phyloP scores from a whole-genome alignment of 2,797 vertebrate species.

The Halcyon leucocephala region DNA sequence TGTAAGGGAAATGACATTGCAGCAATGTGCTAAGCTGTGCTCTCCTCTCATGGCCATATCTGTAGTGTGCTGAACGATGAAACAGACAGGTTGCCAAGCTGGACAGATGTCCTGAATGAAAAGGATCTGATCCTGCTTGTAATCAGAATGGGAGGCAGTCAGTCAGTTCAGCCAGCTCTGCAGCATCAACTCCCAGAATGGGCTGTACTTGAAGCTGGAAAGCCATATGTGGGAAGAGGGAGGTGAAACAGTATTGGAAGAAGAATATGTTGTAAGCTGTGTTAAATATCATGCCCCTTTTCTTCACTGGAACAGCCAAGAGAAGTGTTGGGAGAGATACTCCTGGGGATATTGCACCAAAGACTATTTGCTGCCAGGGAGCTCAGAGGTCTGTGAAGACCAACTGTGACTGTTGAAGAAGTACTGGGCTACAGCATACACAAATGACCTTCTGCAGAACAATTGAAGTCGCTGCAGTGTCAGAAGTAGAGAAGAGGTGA shows the following conservation, averaged over 20 bases:
- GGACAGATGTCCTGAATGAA: background rate
- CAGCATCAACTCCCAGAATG: background rate
- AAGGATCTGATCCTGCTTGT: background rate
- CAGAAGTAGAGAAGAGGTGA: background rate
- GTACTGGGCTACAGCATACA: rapidly evolving
- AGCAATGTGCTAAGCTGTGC: background rate
- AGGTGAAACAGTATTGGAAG: background rate
- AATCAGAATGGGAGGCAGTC: background rate
- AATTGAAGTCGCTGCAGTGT: background rate
- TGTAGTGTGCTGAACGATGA: background rate
- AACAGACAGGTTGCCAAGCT: background rate
- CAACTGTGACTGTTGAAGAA: background rate
- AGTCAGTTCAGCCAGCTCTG: background rate
- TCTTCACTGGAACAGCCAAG: background rate
- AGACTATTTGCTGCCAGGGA: background rate
- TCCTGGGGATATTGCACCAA: background rate
- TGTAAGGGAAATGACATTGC: background rate
- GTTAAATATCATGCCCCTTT: background rate
- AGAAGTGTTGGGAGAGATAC: background rate
- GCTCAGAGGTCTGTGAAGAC: background rate
- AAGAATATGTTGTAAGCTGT: background rate
- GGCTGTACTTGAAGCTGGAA: background rate
- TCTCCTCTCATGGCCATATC: background rate
- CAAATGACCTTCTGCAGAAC: background rate
- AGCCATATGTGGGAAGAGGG: background rate